A percentile compares a stretch with the other conserved stretches of the same genome.
Conservation (phyloP, 1,140 invertebrate genomes). For the Mactra quadrangularis region DNA sequence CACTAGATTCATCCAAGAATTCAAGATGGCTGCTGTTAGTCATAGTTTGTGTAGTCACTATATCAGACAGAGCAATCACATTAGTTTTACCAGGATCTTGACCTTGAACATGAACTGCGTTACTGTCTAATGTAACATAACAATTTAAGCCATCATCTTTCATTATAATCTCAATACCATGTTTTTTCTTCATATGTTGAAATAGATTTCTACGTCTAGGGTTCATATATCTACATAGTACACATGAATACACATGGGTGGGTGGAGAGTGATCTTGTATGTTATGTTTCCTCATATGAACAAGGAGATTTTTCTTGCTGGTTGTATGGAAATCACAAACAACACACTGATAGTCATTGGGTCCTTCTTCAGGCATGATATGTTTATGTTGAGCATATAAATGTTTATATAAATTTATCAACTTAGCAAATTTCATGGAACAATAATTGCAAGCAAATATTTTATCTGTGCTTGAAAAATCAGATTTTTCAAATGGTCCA, state of each 20-base stretch:
- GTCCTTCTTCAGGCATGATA: conserved; percentile 72
- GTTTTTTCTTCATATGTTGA: conserved; percentile 82
- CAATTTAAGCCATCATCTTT: conserved; percentile 78
- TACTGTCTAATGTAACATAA: conserved; percentile 66
- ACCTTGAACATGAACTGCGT: conserved; percentile 19
- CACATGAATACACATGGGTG: conserved; percentile 81
- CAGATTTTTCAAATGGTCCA: conserved; percentile 65
- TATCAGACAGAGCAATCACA: conserved; percentile 71
- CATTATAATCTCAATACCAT: conserved; percentile 80
- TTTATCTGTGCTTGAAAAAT: conserved; percentile 78
- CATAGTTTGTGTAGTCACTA: conserved; percentile 67
- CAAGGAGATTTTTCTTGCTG: conserved; percentile 80
- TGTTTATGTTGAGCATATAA: conserved; percentile 79
- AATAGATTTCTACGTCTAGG: conserved; percentile 79
- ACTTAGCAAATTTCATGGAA: conserved; percentile 82
- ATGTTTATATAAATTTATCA: conserved; percentile 82
- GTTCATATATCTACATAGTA: conserved; percentile 80
- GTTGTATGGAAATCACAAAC: conserved; percentile 81
- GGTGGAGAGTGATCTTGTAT: conserved; percentile 76
- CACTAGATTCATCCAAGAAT: conserved; percentile 61
- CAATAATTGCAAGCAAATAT: conserved; percentile 83
- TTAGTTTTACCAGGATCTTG: conserved; percentile 44
- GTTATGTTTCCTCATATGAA: conserved; percentile 83
- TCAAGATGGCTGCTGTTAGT: conserved; percentile 62
- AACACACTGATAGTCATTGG: conserved; percentile 78